Base-by-base conservation (phyloP, 2,888 invertebrate genomes). In the Andrena minutula region DNA sequence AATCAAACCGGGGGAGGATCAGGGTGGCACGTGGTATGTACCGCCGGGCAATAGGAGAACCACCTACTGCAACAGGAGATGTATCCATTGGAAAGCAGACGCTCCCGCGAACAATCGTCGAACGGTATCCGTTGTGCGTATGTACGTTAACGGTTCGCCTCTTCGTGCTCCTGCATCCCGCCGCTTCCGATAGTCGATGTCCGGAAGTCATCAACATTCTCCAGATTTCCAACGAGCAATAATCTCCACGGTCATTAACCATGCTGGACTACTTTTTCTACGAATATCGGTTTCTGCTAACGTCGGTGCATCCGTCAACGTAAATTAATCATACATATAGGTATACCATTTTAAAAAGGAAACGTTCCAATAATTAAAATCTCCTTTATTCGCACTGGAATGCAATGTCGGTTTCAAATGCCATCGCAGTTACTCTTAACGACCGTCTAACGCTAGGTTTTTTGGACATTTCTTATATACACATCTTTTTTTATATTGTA, bases 191-290 rank as follows among this genome's bases (percentile, higher is more conserved):
- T 74, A 8, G 10, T 47, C 30, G 10, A 56, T 51, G 32, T n/a
- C 26, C 32, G 47, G n/a, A 88, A 83, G 79, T 86, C 85, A 74
- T 88, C 80, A 88, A 78, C 85, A 78, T 83, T 86, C 80, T 49
- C 60, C 23, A 35, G 23, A 66, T 80, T 69, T 63, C 79, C 16
- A 61, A 64, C 66, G 49, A 74, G 78, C 70, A 82, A 87, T 84
- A 75, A 77, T 77, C 81, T 58, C 51, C 47, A 16, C 26, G 60
- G 8, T 72, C 79, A 60, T 75, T 76, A 77, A 64, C n/a, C 23
- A 23, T 69, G 58, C 32, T 32, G 8, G 5, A 49, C 10, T 30
- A 20, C 16, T 35, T 68, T 12, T 76, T 72, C 41, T 61, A 56
- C 23, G 30, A 23, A 70, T 58, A 28, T 56, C 23, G 10, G 12